phyloP scores from a whole-genome alignment of 2,888 invertebrate species.

The Lasius fuliginosus region DNA sequence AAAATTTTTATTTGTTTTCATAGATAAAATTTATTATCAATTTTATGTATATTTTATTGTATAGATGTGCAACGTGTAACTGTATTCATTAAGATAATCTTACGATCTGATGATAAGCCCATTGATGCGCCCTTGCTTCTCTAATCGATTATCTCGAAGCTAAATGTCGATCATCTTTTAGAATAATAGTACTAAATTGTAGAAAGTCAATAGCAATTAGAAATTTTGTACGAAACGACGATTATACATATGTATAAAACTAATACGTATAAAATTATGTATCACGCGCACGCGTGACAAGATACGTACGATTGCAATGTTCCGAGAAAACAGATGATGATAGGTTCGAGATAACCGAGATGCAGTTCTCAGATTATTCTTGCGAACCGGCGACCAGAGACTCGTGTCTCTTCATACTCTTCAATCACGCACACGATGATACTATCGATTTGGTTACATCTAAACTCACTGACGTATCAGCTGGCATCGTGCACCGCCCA shows the following conservation, averaged over 20 bases:
- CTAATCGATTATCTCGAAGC: conserved; percentile 7
- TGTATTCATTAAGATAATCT: neutral
- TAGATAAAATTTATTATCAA: neutral
- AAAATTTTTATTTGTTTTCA: neutral
- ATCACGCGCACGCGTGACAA: neutral
- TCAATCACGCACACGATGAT: neutral
- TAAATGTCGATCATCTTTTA: neutral
- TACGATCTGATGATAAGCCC: neutral
- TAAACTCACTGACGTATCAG: conserved; percentile 42
- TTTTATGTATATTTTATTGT: neutral
- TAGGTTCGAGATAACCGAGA: conserved; percentile 11
- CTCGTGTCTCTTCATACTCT: conserved; percentile 1
- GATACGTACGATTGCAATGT: neutral
- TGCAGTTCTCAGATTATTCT: conserved; percentile 15
- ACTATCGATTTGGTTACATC: conserved; percentile 11
- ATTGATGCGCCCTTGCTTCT: conserved; percentile 24
- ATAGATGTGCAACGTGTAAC: neutral
- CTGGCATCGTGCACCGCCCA: conserved; percentile 49
- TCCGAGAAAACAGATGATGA: neutral
- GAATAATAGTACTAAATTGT: neutral
- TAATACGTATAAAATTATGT: neutral
- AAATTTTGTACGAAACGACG: neutral
- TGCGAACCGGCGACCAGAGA: conserved; percentile 4
- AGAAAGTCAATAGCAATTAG: neutral
- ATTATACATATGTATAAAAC: neutral